These are phyloP conservation scores for Operophtera brumata DNA, from an alignment of 2,888 invertebrate genomes.

Conservation along the genomic window DNA sequence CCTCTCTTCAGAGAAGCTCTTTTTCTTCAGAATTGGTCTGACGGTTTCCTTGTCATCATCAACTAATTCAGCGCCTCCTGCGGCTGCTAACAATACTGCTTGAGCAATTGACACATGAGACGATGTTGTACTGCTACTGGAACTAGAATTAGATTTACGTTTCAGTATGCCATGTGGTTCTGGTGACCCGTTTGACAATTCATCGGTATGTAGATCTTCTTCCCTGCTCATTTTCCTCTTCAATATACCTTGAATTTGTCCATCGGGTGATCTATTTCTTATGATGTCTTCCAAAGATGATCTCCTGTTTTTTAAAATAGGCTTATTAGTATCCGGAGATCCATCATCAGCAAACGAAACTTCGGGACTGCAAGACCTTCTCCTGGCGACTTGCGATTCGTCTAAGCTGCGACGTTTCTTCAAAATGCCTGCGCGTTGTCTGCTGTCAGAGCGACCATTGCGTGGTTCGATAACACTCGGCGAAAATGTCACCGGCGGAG, in stretches of 20 bases:
- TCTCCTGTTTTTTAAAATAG: slow-evolving; percentile 85
- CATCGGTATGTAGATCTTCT: slow-evolving; percentile 83
- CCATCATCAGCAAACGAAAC: slow-evolving; percentile 81
- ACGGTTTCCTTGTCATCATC: slow-evolving; percentile 82
- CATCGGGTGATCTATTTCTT: slow-evolving; percentile 83
- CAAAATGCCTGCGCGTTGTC: slow-evolving; percentile 87
- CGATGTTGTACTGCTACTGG: slow-evolving; percentile 82
- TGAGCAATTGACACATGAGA: slow-evolving; percentile 86
- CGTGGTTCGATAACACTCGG: slow-evolving; percentile 86
- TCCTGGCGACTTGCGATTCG: slow-evolving; percentile 85
- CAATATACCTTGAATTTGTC: slow-evolving; percentile 83
- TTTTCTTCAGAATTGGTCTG: slow-evolving; percentile 91
- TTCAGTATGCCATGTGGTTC: slow-evolving; percentile 90
- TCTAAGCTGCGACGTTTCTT: slow-evolving; percentile 92
- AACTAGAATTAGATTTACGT: slow-evolving; percentile 86
- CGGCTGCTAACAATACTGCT: slow-evolving; percentile 83
- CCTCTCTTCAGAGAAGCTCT: slow-evolving; percentile 86
- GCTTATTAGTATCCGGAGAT: slow-evolving; percentile 80
- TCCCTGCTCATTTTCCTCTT: slow-evolving; percentile 85
- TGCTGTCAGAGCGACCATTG: slow-evolving; percentile 74
- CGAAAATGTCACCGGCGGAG: slow-evolving; percentile 90
- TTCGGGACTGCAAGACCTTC: slow-evolving; percentile 86
- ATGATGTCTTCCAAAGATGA: slow-evolving; percentile 86
- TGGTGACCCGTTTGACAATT: slow-evolving; percentile 82
- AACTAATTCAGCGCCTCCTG: slow-evolving; percentile 79